Evolutionary conservation across 1,140 invertebrate genomes (phyloP), one percentile per base, ranked within the genome.

Genomic region (Drosophila paulistorum): DNA sequence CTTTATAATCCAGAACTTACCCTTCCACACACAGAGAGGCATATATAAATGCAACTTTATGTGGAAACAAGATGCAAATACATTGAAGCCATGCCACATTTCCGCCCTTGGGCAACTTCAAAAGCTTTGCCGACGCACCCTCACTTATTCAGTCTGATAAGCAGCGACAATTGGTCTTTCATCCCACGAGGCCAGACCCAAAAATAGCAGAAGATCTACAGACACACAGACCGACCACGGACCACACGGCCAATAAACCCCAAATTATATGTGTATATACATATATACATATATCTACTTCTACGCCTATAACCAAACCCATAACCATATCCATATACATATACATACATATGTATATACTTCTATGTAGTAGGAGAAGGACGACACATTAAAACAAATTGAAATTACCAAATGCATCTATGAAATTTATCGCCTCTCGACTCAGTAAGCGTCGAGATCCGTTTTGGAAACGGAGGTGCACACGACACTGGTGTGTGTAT

Each of bases 401-500:
- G 83, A 89, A 87, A 87, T 87, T 80, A 87, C 83, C 76, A 86
- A 86, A 86, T 87, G 83, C 83, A 86, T 79, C 79, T 83, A 77
- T 76, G 73, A 87, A 87, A 86, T 87, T 87, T 86, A 86, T 86
- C 51, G 79, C 75, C 33, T 30, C 30, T 30, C 58, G 66, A 79
- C 68, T 68, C 23, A 51, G 45, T 45, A 51, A 51, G 45, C 45
- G 20, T 23, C 17, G 45, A 51, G 45, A 51, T 51, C 20, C 45
- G 45, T 51, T 51, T 51, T 51, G 45, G 45, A 51, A 20, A 51
- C 45, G 3, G 45, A 51, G 45, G 13, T 14, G 17, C 11, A 10
- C 20, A 51, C 45, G 20, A 51, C 17, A 51, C 17, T 20, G 9
- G 3, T 23, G 17, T 17, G 7, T 20, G 23, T 26, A 4, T 26